Base-by-base conservation (phyloP, 53 echinoderm and acorn worm species). In the Stichopus horrens region DNA sequence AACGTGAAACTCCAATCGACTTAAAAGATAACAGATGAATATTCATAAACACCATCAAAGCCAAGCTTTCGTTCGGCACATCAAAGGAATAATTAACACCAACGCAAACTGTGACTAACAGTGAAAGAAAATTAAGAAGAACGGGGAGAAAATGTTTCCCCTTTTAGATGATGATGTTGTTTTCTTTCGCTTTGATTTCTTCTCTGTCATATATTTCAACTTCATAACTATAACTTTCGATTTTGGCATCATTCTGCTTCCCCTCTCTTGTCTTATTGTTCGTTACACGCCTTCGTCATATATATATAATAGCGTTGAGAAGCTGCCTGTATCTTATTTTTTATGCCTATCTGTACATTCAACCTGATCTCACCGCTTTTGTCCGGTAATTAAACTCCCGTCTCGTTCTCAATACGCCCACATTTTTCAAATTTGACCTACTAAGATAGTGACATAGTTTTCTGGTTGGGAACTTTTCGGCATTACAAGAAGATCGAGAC, bases 341-440 rank as follows among this genome's bases (percentile, higher is more conserved):
- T 81, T 81, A 20, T 57, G 11, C 56, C 81, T 57, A 81, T 22
- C 58, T 81, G 57, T 58, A 18, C 81, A 23, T 21, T 56, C 81
- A 81, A 71, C 81, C 79, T 18, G 81, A 81, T 81, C 81, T 57
- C 21, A 20, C 9, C 18, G 81, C 81, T 81, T 81, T 81, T 81
- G 81, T 81, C 56, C n/a, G 81, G 57, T 58, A 81, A 81, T 81
- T 81, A 57, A 81, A 81, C 81, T 57, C 81, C 81, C 81, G 81
- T 58, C 54, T 81, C 6, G 81, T 20, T 58, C 58, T n/a, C 56
- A 56, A 58, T 56, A 81, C 81, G 81, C 81, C 79, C 81, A 81
- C 81, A 56, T 56, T 8, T 8, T 22, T 8, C 4, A 56, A 21
- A 16, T 10, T 81, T 81, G 81, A 81, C 81, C 81, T 81, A 81